Base-by-base conservation (phyloP, 2,797 vertebrate species). In the Pantherophis vulpinus region DNA sequence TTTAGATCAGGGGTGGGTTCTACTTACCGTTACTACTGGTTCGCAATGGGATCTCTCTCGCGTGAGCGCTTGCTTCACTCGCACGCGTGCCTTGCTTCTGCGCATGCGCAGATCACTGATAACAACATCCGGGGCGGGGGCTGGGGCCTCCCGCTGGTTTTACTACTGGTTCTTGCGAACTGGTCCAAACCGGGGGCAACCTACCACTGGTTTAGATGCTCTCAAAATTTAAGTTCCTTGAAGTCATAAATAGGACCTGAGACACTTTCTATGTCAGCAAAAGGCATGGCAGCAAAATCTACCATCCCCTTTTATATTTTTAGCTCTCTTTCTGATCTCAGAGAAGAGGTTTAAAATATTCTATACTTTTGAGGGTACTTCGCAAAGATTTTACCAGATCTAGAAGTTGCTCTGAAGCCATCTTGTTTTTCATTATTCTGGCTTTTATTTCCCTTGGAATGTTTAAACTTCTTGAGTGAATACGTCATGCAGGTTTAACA, bases 401-500 rank as follows among this genome's bases (percentile, higher is more conserved):
- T 89, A 89, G 87, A 83, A 89, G 42, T 58, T 20, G 14, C 7
- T 9, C 20, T 47, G 37, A 83, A 83, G 20, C 37, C 23, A 37
- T 16, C 42, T 47, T 42, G 47, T 55, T 87, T 63, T 83, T 58
- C 42, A 60, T 70, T 90, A n/a, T 11, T 94, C 63, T 88, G 93
- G 27, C 0, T 56, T 60, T 83, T 83, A 47, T 83, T 91, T 93
- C 94, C 94, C 96, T 95, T 96, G 93, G 94, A 94, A 94, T 93
- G 83, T 93, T 95, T 91, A 96, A 94, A 94, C 89, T 94, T 93
- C 88, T 88, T 94, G 93, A 86, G 93, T 2, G 0, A 92, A 47
- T 94, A 90, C 91, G 89, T 92, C 55, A 94, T 93, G 66, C 87
- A 89, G 63, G 42, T 94, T 95, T 94, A 95, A 95, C 96, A 95